Evolutionary conservation across 1,140 invertebrate species (phyloP).

Genomic region (Drosophila busckii): DNA sequence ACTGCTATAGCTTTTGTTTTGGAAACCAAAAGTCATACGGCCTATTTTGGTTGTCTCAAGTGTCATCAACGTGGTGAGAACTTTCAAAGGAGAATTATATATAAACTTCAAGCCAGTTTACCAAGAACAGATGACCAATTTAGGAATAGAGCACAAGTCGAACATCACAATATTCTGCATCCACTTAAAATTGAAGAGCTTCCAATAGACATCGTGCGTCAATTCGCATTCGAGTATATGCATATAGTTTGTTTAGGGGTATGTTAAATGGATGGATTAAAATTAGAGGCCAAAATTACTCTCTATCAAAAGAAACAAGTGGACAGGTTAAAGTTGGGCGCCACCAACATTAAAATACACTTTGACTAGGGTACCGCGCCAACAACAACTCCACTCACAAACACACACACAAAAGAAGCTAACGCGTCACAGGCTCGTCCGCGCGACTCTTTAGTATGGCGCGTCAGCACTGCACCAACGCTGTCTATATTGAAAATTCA

Average conservation of each 20-base stretch:
- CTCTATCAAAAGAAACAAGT: not conserved
- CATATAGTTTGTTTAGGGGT: constrained; percentile 4
- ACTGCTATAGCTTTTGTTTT: constrained; percentile 5
- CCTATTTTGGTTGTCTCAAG: constrained; percentile 5
- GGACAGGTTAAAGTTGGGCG: too few species aligned
- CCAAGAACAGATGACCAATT: too few species aligned
- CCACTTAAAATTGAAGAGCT: constrained; percentile 4
- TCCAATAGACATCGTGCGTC: not conserved
- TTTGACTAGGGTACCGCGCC: too few species aligned
- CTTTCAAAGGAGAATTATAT: constrained; percentile 5
- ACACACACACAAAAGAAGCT: too few species aligned
- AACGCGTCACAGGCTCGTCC: too few species aligned
- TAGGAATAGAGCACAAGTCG: too few species aligned
- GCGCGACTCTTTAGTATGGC: too few species aligned
- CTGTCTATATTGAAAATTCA: too few species aligned
- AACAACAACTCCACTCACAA: too few species aligned
- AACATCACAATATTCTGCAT: not conserved
- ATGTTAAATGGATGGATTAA: constrained; percentile 7
- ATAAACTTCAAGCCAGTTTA: not conserved
- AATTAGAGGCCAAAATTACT: constrained; percentile 6
- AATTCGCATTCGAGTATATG: constrained; percentile 8
- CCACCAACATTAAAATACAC: too few species aligned
- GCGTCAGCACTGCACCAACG: too few species aligned
- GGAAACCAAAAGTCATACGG: constrained; percentile 3
- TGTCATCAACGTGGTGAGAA: constrained; percentile 13